Evolutionary conservation across 30 jellyfish, hydroid and myxozoan species (phyloP).

Genomic region (Aurelia aurita complex sp. Pacific): DNA sequence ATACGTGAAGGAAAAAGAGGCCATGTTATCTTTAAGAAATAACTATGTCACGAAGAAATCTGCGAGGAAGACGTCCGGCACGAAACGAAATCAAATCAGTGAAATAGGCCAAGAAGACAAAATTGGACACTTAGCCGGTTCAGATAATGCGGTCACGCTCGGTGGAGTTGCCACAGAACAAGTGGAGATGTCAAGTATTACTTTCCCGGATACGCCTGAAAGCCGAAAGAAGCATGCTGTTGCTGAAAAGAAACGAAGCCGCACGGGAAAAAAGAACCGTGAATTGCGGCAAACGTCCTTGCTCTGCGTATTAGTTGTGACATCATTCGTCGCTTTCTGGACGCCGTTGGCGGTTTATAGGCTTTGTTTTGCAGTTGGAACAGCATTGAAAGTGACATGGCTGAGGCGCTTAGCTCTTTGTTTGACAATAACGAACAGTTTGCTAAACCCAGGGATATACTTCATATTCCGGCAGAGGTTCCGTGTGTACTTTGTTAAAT

Average conservation of each 20-base stretch:
- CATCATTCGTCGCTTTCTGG: conserved; percentile 13
- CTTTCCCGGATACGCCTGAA: background rate
- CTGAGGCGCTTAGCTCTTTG: conserved; percentile 7
- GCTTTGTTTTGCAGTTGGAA: background rate
- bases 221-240: background rate
- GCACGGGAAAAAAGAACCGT: background rate
- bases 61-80: background rate
- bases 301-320: conserved; percentile 5
- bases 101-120: background rate
- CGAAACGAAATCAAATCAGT: background rate
- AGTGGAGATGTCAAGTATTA: background rate
- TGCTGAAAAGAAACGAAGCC: too few relatives aligned
- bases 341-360: conserved; percentile 27
- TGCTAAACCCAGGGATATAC: conserved; percentile 30
- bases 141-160: background rate
- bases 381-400: background rate
- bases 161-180: background rate
- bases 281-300: conserved; percentile 3
- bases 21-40: background rate
- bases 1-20: background rate
- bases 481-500: background rate
- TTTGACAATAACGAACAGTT: conserved; percentile 20
- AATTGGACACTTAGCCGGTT: background rate
- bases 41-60: background rate
- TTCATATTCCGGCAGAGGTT: conserved; percentile 13